phyloP scores from a whole-genome alignment of 1,140 invertebrate genomes.

The Trinorchestia longiramus region DNA sequence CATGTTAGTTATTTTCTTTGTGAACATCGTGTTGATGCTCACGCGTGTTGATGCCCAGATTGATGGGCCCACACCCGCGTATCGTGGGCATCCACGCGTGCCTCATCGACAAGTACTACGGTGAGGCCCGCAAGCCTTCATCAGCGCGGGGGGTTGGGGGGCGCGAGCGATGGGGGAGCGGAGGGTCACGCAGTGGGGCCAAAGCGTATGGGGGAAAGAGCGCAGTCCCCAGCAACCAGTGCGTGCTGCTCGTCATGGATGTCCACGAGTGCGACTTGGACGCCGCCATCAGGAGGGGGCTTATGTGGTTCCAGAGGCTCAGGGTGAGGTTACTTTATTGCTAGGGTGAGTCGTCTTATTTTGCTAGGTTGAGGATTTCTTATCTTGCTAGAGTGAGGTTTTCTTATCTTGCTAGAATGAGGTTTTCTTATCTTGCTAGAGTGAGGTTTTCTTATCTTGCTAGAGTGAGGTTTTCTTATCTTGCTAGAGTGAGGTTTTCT shows the following conservation, averaged over 20 bases:
- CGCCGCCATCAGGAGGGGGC: constrained; percentile 80
- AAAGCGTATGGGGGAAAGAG: constrained; percentile 66
- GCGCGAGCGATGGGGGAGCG: background rate
- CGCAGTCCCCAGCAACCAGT: constrained; percentile 26
- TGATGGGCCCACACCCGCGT: constrained; percentile 8
- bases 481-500: too few species aligned
- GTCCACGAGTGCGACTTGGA: constrained; percentile 82
- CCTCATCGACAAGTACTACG: constrained; percentile 57
- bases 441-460: too few species aligned
- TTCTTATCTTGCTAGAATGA: too few species aligned
- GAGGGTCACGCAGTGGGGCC: background rate
- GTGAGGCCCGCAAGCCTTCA: background rate
- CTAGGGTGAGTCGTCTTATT: constrained; percentile 14
- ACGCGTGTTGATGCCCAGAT: background rate
- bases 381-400: too few species aligned
- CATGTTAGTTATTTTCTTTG: too few species aligned
- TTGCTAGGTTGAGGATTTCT: background rate
- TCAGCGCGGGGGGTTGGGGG: background rate
- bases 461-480: too few species aligned
- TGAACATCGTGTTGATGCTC: too few species aligned
- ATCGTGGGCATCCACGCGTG: constrained; percentile 49
- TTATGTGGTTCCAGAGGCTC: constrained; percentile 79
- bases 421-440: too few species aligned
- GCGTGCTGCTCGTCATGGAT: constrained; percentile 71
- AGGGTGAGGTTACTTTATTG: constrained; percentile 69